Conservation (phyloP, 2,888 invertebrate species). For the Lymantria dispar region DNA sequence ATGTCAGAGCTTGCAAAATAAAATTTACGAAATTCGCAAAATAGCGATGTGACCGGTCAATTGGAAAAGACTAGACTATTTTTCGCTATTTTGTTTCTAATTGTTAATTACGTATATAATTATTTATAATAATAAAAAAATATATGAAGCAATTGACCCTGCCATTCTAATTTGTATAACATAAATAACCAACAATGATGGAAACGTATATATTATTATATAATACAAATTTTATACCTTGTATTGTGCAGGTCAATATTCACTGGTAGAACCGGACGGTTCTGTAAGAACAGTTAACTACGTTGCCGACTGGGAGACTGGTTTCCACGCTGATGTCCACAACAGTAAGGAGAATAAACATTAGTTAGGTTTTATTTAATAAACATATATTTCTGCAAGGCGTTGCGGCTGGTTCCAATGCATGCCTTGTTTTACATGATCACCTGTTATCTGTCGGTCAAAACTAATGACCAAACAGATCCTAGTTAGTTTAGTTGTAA, state of each 20-base stretch:
- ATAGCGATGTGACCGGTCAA: no score
- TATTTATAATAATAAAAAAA: no score
- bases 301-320: constrained; percentile 90
- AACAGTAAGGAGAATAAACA: constrained; percentile 83
- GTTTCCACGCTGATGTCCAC: constrained; percentile 88
- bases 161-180: background rate
- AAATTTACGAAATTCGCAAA: no score
- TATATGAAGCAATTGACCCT: no score
- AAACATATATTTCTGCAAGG: constrained; percentile 16
- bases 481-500: constrained; percentile 25
- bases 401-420: constrained; percentile 20
- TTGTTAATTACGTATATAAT: no score
- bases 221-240: background rate
- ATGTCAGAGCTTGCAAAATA: no score
- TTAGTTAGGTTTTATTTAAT: constrained; percentile 37
- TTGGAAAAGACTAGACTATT: no score
- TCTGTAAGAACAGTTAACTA: constrained; percentile 89
- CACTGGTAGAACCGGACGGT: constrained; percentile 88
- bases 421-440: constrained; percentile 24
- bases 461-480: constrained; percentile 22
- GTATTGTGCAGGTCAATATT: constrained; percentile 78
- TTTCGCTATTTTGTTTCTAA: no score
- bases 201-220: background rate
- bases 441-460: constrained; percentile 20
- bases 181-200: background rate